These are phyloP conservation scores for Argyrosomus japonicus DNA, from an alignment of 2,113 vertebrate genomes.

Conservation along the genomic window DNA sequence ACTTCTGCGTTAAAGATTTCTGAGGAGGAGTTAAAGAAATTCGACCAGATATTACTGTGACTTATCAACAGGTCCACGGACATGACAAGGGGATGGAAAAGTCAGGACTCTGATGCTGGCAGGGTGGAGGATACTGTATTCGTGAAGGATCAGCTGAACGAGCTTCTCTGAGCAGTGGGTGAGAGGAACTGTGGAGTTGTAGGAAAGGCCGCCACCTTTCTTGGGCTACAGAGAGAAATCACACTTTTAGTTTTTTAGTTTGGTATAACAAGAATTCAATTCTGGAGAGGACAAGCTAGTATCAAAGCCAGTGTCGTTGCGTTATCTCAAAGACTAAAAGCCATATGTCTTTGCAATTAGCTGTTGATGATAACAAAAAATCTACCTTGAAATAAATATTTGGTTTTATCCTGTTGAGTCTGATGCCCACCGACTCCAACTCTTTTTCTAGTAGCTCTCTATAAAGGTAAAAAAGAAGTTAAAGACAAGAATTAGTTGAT, in stretches of 20 bases:
- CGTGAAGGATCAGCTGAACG: constrained; percentile 97
- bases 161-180: constrained; percentile 97
- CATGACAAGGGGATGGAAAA: background rate
- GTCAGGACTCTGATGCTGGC: background rate
- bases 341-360: too few species aligned
- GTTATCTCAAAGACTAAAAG: too few species aligned
- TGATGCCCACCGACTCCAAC: constrained; percentile 96
- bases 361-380: background rate
- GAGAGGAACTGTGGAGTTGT: constrained; percentile 95
- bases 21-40: constrained; percentile 85
- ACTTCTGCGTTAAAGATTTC: constrained; percentile 99
- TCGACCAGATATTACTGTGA: background rate
- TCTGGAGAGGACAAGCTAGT: background rate
- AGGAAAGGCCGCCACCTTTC: constrained; percentile 97
- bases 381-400: constrained; percentile 99
- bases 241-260: background rate
- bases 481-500: background rate
- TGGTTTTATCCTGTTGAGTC: constrained; percentile 94
- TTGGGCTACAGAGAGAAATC: constrained; percentile 86
- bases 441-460: constrained; percentile 96
- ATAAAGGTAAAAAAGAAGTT: background rate
- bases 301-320: too few species aligned
- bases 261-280: background rate
- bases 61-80: background rate
- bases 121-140: constrained; percentile 96